Base-by-base conservation (phyloP, 2,113 vertebrate species). In the Mionectes macconnelli region DNA sequence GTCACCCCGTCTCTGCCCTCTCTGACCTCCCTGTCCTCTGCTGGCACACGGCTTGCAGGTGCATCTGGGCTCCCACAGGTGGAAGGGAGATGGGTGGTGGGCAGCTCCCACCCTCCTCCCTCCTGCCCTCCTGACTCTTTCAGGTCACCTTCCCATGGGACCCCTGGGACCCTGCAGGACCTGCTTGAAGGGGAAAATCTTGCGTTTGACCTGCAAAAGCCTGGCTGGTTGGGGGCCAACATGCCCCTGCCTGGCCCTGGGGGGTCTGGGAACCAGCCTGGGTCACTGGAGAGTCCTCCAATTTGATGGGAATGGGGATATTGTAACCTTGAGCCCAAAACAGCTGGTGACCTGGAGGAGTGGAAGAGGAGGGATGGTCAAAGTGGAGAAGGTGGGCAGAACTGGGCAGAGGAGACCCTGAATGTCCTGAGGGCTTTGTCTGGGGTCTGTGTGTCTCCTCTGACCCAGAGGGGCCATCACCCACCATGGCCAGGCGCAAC, bases 401-500 rank as follows among this genome's bases (percentile, higher is more conserved):
- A n/a, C 7, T 23, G 52, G 47, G 47, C 27, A 40, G 30, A 56
- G 63, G 53, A 70, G 52, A 82, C 23, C 20, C 12, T 7, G 4
- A 0, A 1, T 12, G 6, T 76, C 57, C n/a, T 10, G 1, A 22
- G 27, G 47, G 22, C 35, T 82, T 88, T 82, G 16, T 37, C 37
- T 1, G 2, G 49, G 21, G 2, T 62, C 23, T 23, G 6, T 2
- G 40, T 84, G 52, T 23, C 14, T 19, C 33, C 45, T 66, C 27
- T 37, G 27, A 74, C 24, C 27, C 28, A 64, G 66, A 44, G 18
- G 42, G 20, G 6, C 31, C 2, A 0, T 28, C 59, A 74, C 24
- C 27, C 16, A 4, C 45, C 1, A 0, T 2, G 21, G 20, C 49
- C 5, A 2, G 24, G 31, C 19, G 30, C 22, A 33, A 19, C 0